Percentiles rank a stretch among this genome's conserved stretches.
Conservation (phyloP, 2,113 vertebrate genomes). For the Xerus inauris region DNA sequence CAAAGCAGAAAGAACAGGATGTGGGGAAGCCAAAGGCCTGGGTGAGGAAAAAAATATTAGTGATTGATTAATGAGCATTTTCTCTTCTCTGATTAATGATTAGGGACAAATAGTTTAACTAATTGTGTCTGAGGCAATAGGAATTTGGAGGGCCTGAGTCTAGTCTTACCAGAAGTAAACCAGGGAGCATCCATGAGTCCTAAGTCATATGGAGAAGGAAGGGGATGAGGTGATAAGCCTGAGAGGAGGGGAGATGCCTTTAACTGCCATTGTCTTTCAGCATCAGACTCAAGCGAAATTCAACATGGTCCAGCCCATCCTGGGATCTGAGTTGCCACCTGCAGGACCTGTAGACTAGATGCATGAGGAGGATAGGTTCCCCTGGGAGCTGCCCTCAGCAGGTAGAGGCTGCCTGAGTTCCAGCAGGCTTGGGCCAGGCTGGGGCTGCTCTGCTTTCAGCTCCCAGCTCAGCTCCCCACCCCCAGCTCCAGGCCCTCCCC, state of each 20-base stretch:
- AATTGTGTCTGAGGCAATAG: neutral
- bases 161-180: neutral
- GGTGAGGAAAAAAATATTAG: neutral
- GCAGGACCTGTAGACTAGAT: neutral
- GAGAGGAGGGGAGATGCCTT: neutral
- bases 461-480: neutral
- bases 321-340: neutral
- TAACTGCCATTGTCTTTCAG: neutral
- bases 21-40: neutral
- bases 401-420: neutral
- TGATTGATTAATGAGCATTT: neutral
- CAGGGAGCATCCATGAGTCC: neutral
- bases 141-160: neutral
- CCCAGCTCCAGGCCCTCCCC: neutral
- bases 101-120: neutral
- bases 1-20: neutral
- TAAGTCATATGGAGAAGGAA: neutral
- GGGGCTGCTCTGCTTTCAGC: neutral
- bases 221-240: no score
- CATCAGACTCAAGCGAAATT: neutral
- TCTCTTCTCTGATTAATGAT: neutral
- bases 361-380: neutral
- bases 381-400: neutral
- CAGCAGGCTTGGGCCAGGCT: accelerated
- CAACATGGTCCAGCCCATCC: neutral